phyloP scores from a whole-genome alignment of 2,888 invertebrate species.

The Troides aeacus region DNA sequence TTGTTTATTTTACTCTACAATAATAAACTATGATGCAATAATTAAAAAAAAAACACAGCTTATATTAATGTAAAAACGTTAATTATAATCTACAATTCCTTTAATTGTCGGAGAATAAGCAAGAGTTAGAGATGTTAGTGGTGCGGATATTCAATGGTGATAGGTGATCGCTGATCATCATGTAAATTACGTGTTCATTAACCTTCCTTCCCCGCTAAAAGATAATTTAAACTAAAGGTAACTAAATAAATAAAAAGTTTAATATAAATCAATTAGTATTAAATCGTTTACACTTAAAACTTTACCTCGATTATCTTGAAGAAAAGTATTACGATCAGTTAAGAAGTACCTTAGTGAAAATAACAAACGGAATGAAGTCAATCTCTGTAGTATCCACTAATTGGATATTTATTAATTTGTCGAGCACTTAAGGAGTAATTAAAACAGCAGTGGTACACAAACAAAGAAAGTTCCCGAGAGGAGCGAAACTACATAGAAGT shows the following conservation, averaged over 20 bases:
- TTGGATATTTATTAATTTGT: conserved; percentile 47
- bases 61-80: too few species aligned
- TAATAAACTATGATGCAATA: conserved; percentile 3
- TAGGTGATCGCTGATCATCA: too few species aligned
- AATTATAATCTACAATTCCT: too few species aligned
- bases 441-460: conserved; percentile 61
- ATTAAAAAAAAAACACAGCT: not conserved
- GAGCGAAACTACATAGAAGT: conserved; percentile 58
- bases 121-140: too few species aligned
- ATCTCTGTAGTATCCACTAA: conserved; percentile 20
- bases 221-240: too few species aligned
- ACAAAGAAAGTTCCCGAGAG: conserved; percentile 62
- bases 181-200: too few species aligned
- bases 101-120: too few species aligned
- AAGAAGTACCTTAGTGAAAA: not conserved
- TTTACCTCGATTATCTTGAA: not conserved
- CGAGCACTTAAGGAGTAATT: conserved; percentile 58
- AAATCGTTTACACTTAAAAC: too few species aligned
- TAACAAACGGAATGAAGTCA: conserved; percentile 7
- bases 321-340: not conserved
- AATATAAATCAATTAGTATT: too few species aligned
- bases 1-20: conserved; percentile 9
- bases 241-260: too few species aligned
- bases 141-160: too few species aligned
- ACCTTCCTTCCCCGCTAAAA: too few species aligned